Evolutionary conservation across 2,888 invertebrate species (phyloP).

Genomic region (Thecocarcelia acutangulata): DNA sequence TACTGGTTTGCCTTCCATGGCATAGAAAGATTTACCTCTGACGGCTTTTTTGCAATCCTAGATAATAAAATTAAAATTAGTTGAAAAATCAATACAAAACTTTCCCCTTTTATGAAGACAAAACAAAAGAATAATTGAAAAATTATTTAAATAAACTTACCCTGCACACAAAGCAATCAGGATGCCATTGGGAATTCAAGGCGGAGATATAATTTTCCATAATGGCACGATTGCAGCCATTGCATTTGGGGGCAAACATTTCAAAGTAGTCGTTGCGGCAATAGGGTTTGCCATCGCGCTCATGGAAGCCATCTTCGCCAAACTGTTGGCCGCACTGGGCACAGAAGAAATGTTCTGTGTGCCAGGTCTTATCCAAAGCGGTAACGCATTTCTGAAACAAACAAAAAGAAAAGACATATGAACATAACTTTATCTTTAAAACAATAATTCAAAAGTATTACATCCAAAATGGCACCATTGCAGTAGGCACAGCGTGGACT

Average conservation of each 20-base stretch:
- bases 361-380: slow-evolving; percentile 98
- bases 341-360: slow-evolving; percentile 99
- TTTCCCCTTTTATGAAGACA: not conserved
- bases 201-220: slow-evolving; percentile 99
- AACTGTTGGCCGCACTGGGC: slow-evolving; percentile 98
- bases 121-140: not conserved
- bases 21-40: slow-evolving; percentile 97
- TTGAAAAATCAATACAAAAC: too few species aligned
- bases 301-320: slow-evolving; percentile 99
- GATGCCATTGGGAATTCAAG: slow-evolving; percentile 98
- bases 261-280: slow-evolving; percentile 98
- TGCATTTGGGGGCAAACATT: slow-evolving; percentile 99
- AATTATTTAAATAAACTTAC: slow-evolving; percentile 84
- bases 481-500: slow-evolving; percentile 99
- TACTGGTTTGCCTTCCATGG: slow-evolving; percentile 97
- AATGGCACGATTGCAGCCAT: slow-evolving; percentile 96
- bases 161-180: slow-evolving; percentile 99
- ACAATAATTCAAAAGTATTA: slow-evolving; percentile 80
- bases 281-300: slow-evolving; percentile 96
- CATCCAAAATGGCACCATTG: slow-evolving; percentile 99
- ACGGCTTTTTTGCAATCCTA: slow-evolving; percentile 97
- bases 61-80: slow-evolving; percentile 72
- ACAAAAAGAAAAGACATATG: slow-evolving; percentile 66
- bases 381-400: slow-evolving; percentile 97
- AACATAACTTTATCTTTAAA: too few species aligned